These are phyloP conservation scores for Aplodontia rufa DNA, from an alignment of 2,113 vertebrate species.

Conservation along the genomic window DNA sequence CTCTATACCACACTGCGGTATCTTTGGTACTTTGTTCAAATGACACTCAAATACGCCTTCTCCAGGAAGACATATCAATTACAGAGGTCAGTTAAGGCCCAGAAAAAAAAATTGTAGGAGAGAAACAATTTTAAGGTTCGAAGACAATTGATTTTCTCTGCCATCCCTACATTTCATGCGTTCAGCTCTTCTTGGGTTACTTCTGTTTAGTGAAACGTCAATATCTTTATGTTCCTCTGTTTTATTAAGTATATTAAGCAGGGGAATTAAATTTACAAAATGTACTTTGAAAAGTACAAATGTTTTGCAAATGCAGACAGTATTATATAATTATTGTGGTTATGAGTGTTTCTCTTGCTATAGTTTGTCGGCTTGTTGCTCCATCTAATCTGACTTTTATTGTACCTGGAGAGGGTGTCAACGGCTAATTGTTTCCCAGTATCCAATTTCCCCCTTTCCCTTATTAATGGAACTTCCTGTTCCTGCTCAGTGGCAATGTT, in stretches of 20 bases:
- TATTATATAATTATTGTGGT: slow-evolving; percentile 43
- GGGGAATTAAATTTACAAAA: slow-evolving; percentile 67
- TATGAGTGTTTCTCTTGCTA: slow-evolving; percentile 32
- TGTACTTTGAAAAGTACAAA: slow-evolving; percentile 61
- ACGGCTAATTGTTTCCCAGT: slow-evolving; percentile 34
- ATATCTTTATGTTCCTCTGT: slow-evolving; percentile 66
- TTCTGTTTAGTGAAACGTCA: slow-evolving; percentile 67
- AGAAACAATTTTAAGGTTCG: not conserved
- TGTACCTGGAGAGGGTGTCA: not conserved
- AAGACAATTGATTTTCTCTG: not conserved
- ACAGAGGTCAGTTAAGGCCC: not conserved
- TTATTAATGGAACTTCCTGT: not conserved
- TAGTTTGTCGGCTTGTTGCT: not conserved
- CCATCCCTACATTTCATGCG: slow-evolving; percentile 21
- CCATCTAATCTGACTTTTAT: slow-evolving; percentile 25
- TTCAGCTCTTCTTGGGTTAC: slow-evolving; percentile 49
- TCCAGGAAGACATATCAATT: not conserved
- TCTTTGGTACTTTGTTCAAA: not conserved
- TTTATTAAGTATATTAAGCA: slow-evolving; percentile 75
- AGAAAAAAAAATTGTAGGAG: not conserved
- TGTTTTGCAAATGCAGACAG: slow-evolving; percentile 39
- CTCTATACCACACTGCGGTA: rapidly evolving
- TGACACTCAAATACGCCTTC: not conserved
- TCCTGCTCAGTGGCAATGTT: not conserved
- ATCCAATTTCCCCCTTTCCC: not conserved